Percentiles rank a stretch among this genome's conserved stretches.
Conservation (phyloP, 35 echinoderm and acorn worm species). For the Holothuria glaberrima region DNA sequence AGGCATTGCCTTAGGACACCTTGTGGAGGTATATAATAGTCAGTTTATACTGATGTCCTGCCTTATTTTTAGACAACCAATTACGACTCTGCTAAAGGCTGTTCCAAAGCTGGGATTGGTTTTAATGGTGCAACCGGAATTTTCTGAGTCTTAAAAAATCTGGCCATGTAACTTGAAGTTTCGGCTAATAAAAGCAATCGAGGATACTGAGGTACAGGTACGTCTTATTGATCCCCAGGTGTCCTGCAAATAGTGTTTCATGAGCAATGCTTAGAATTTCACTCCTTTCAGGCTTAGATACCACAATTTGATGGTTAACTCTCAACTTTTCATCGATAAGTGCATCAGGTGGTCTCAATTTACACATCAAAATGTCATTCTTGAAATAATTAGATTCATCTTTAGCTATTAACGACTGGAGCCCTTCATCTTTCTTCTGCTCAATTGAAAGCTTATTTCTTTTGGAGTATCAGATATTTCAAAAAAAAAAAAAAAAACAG, state of each 20-base stretch:
- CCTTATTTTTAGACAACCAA: constrained; percentile 46
- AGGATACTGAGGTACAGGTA: constrained; percentile 37
- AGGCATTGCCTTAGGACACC: constrained; percentile 3
- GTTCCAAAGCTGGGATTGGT: constrained; percentile 44
- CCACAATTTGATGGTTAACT: constrained; percentile 53
- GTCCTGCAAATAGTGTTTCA: constrained; percentile 20
- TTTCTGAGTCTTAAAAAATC: neutral
- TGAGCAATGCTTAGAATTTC: constrained; percentile 46
- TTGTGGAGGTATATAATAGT: constrained; percentile 3
- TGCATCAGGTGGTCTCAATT: constrained; percentile 58
- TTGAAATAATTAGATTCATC: neutral
- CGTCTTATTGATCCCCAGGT: constrained; percentile 38
- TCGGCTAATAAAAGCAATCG: constrained; percentile 59
- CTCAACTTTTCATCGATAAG: constrained; percentile 33
- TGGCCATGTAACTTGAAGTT: neutral
- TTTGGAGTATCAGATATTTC: too few relatives aligned
- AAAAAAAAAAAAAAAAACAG: too few relatives aligned
- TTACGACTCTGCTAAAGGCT: constrained; percentile 29
- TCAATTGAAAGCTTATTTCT: too few relatives aligned
- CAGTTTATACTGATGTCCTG: constrained; percentile 10
- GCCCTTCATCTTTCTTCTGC: neutral
- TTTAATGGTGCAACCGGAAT: constrained; percentile 13
- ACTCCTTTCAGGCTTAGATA: constrained; percentile 2
- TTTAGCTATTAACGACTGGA: neutral
- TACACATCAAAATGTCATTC: constrained; percentile 60